Evolutionary conservation across 2,888 invertebrate species (phyloP).

Genomic region (Aphidius colemani): DNA sequence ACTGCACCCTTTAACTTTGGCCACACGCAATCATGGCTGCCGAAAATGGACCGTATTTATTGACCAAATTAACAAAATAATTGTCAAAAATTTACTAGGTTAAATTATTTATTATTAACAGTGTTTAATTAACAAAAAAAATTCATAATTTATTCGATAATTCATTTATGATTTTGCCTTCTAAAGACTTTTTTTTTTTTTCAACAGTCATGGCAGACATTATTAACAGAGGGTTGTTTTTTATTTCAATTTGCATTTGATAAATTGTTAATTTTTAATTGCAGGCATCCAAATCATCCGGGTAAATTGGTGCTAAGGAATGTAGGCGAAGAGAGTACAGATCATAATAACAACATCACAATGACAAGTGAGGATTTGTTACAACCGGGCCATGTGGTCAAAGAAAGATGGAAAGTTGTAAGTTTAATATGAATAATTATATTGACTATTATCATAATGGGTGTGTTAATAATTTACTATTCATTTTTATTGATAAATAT

Average conservation of each 20-base stretch:
- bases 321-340: slow-evolving; percentile 62
- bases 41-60: slow-evolving; percentile 51
- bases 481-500: no score
- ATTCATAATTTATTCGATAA: no score
- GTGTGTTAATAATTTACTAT: no score
- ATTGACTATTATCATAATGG: background rate
- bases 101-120: slow-evolving; percentile 25
- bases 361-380: slow-evolving; percentile 93
- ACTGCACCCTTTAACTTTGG: slow-evolving; percentile 48
- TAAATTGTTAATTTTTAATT: background rate
- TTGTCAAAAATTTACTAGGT: slow-evolving; percentile 27
- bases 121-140: slow-evolving; percentile 27
- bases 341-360: slow-evolving; percentile 74
- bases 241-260: background rate
- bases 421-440: slow-evolving; percentile 47
- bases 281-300: slow-evolving; percentile 43
- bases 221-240: background rate
- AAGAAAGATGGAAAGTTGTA: slow-evolving; percentile 98
- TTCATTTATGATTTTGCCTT: background rate
- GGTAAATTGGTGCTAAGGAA: slow-evolving; percentile 52
- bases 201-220: slow-evolving; percentile 17
- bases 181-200: background rate
- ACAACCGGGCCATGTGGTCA: slow-evolving; percentile 95
- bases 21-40: slow-evolving; percentile 57
- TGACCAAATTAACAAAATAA: slow-evolving; percentile 37